A percentile compares a stretch with the other conserved stretches of the same genome.
Evolutionary conservation across 1,140 invertebrate genomes (phyloP).

Genomic region (Druon quercuslanigerum): DNA sequence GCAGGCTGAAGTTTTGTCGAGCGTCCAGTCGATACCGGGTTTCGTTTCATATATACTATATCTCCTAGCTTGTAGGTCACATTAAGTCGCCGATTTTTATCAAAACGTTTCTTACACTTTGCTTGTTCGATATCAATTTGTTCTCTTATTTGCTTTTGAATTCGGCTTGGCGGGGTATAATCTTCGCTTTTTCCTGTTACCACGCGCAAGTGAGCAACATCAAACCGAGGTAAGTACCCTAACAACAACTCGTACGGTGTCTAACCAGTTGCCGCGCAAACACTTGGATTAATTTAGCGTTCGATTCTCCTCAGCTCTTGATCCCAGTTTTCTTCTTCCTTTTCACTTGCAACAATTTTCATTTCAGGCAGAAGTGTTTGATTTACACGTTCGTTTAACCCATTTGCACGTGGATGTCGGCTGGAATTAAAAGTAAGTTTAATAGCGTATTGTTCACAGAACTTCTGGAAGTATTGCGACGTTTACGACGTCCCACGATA

Average conservation of each 20-base stretch:
- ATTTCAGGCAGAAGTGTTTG: too few relatives aligned
- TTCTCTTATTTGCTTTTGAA: neutral
- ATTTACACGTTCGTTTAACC: too few relatives aligned
- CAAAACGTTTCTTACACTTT: neutral
- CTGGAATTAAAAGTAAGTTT: too few relatives aligned
- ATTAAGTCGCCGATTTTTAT: slow-evolving; percentile 10
- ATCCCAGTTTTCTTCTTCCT: slow-evolving; percentile 37
- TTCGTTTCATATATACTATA: slow-evolving; percentile 36
- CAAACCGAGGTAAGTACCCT: slow-evolving; percentile 40
- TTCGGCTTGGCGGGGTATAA: neutral
- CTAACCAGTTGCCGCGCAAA: slow-evolving; percentile 35
- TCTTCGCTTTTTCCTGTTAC: neutral
- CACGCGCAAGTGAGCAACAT: slow-evolving; percentile 12
- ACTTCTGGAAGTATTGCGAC: too few relatives aligned
- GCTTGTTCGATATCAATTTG: neutral
- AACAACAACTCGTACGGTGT: slow-evolving; percentile 38
- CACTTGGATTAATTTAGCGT: slow-evolving; percentile 37
- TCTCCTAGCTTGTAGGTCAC: slow-evolving; percentile 26
- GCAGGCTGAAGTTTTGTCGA: too few relatives aligned
- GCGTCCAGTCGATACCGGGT: too few relatives aligned
- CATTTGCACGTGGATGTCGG: too few relatives aligned
- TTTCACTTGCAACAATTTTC: too few relatives aligned
- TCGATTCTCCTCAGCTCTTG: slow-evolving; percentile 26
- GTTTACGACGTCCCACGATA: too few relatives aligned
- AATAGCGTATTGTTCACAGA: too few relatives aligned